Evolutionary conservation across 2,888 invertebrate genomes (phyloP).

Genomic region (Sepioteuthis lessoniana): DNA sequence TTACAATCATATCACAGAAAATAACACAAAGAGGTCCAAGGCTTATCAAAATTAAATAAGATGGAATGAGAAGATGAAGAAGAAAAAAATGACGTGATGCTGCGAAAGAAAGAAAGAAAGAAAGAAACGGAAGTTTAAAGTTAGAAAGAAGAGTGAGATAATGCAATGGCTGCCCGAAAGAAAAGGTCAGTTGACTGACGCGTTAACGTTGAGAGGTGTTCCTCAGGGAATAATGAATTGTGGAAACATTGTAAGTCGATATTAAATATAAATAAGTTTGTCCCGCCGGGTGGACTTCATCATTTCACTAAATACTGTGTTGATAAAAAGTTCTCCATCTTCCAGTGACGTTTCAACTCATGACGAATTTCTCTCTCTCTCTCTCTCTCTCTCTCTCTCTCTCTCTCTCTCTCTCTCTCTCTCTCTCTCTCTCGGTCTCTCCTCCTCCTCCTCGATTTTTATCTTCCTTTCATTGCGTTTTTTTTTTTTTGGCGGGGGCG

Average conservation of each 20-base stretch:
- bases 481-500: background rate
- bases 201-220: background rate
- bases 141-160: background rate
- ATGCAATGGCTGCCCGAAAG: background rate
- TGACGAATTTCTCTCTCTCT: background rate
- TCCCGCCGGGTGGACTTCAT: background rate
- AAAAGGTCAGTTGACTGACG: background rate
- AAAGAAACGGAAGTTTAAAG: too few relatives aligned
- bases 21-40: background rate
- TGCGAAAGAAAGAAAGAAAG: background rate
- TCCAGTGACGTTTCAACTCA: constrained; percentile 13
- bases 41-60: background rate
- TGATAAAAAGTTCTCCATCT: constrained; percentile 15
- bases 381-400: background rate
- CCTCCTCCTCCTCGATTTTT: too few relatives aligned
- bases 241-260: background rate
- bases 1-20: background rate
- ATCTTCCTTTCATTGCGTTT: background rate
- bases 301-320: background rate
- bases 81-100: too few relatives aligned
- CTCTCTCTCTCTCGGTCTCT: background rate
- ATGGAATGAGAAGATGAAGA: too few relatives aligned
- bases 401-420: background rate
- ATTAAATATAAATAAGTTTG: constrained; percentile 33
- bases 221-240: background rate